Conservation (phyloP, 2,797 vertebrate genomes). For the Semotilus atromaculatus region DNA sequence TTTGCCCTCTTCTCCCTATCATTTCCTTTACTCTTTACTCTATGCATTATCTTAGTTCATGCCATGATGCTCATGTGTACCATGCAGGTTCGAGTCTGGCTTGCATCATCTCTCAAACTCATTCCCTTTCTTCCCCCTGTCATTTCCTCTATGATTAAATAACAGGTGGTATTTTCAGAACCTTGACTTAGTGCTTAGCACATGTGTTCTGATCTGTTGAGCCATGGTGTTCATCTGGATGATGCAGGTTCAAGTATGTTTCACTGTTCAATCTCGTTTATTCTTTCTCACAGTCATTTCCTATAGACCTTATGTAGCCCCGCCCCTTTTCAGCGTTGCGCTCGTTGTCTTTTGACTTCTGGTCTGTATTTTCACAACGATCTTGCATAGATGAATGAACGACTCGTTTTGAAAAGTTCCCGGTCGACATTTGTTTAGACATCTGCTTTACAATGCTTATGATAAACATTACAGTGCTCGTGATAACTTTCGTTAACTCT, state of each 20-base stretch:
- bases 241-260: not conserved
- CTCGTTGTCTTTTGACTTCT: no score
- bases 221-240: not conserved
- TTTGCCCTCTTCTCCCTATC: not conserved
- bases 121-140: not conserved
- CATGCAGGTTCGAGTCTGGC: not conserved
- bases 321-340: no score
- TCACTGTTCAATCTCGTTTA: not conserved
- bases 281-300: not conserved
- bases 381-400: no score
- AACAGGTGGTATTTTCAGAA: constrained; percentile 42
- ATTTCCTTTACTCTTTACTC: not conserved
- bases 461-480: no score
- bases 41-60: not conserved
- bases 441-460: no score
- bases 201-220: not conserved
- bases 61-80: not conserved
- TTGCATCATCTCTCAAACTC: not conserved
- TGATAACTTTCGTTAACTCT: no score
- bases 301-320: no score
- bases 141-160: constrained; percentile 70
- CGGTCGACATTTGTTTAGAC: no score
- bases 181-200: not conserved
- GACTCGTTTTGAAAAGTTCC: no score
- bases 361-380: no score